Conservation (phyloP, 2,888 invertebrate genomes). For the Sipha maydis region DNA sequence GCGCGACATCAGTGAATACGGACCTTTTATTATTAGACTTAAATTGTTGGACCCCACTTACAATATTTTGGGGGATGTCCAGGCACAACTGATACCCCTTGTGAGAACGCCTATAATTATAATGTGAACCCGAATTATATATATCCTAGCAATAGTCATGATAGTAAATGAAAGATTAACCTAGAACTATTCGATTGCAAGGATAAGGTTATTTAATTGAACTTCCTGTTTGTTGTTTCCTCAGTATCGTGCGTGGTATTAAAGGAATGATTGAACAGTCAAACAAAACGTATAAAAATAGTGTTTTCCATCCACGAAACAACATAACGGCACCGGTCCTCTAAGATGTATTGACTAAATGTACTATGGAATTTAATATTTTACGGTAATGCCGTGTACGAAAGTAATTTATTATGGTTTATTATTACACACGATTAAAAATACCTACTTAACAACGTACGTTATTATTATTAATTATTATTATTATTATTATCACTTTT, state of each 20-base stretch:
- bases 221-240: conserved; percentile 12
- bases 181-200: neutral
- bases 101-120: too few relatives aligned
- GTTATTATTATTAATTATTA: too few relatives aligned
- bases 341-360: neutral
- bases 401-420: neutral
- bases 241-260: neutral
- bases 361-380: neutral
- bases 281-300: neutral
- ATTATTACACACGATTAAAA: neutral
- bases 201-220: neutral
- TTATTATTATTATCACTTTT: too few relatives aligned
- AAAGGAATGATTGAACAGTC: neutral
- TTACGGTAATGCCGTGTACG: neutral
- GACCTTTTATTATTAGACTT: too few relatives aligned
- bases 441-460: neutral
- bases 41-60: too few relatives aligned
- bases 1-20: too few relatives aligned
- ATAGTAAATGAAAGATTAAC: conserved; percentile 5
- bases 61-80: too few relatives aligned
- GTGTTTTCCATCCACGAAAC: neutral
- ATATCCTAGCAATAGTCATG: neutral
- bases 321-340: neutral
- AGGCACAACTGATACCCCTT: too few relatives aligned
- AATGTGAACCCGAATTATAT: too few relatives aligned